Percentiles rank a stretch among this genome's conserved stretches.
Evolutionary conservation across 2,888 invertebrate genomes (phyloP).

Genomic region (Candidula unifasciata): DNA sequence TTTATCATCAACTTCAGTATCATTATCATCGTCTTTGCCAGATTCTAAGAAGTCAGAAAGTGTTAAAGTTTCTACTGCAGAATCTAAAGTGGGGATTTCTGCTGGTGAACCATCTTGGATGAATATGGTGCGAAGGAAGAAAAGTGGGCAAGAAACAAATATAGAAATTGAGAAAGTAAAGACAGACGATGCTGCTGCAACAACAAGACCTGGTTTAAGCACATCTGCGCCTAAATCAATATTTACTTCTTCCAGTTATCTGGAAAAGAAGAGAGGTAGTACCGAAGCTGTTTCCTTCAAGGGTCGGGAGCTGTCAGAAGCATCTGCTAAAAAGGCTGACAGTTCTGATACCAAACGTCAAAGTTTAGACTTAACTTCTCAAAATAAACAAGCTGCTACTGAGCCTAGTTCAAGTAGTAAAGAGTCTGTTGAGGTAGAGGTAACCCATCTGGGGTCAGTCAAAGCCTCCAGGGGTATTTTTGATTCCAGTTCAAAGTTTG

Average conservation of each 20-base stretch:
- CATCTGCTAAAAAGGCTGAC: neutral
- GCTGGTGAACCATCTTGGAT: constrained; percentile 52
- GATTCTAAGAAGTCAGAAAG: constrained; percentile 24
- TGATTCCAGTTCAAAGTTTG: constrained; percentile 13
- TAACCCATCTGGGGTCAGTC: constrained; percentile 38
- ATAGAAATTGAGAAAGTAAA: constrained; percentile 31
- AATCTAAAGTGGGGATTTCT: neutral
- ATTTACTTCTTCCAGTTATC: constrained; percentile 24
- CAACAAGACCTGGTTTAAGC: neutral
- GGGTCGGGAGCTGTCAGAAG: constrained; percentile 5
- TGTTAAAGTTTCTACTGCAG: neutral
- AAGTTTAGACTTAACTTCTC: constrained; percentile 7
- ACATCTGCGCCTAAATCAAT: constrained; percentile 30
- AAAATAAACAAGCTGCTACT: constrained; percentile 19
- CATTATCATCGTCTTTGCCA: neutral
- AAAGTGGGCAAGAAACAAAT: constrained; percentile 35
- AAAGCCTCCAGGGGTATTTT: constrained; percentile 41
- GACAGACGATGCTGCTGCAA: neutral
- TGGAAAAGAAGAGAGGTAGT: constrained; percentile 49
- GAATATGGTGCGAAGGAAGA: constrained; percentile 52
- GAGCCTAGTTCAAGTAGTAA: neutral
- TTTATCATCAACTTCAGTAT: neutral
- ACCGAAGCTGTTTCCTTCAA: constrained; percentile 29
- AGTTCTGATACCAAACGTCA: constrained; percentile 28
- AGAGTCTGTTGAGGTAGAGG: constrained; percentile 37